Evolutionary conservation across 2,888 invertebrate genomes (phyloP), one percentile per base, ranked within the genome.

Genomic region (Baronia brevicornis): DNA sequence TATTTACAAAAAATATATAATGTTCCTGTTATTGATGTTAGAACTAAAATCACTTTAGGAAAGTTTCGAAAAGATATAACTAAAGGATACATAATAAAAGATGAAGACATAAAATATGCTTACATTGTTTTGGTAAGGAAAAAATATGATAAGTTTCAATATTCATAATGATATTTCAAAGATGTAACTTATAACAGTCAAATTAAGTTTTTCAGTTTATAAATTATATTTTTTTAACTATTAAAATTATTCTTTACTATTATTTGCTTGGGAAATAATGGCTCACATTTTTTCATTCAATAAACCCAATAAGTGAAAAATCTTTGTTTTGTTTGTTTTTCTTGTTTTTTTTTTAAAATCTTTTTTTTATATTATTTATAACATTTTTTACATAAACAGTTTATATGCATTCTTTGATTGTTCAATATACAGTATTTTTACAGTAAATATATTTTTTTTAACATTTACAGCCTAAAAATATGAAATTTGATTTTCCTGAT

Each of bases 1-100:
- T 99, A 99, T 72, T 84, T 99, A 46, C 93, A 96, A 63, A 98
- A 98, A 79, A 97, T 99, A 47, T 99, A 99, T 62, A 89, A 94
- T 38, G 80, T 98, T 6, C 91, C 92, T 10, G 90, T 95, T 0
- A 74, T 91, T 1, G 85, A 92, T 54, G 91, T 98, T 0, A 84
- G 90, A 37, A 95, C 94, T 0, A 86, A 89, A 54, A 91, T 96
- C 38, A 85, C 85, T 20, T 49, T 89, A 58, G 96, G 96, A 39
- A 86, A 85, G 58, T 89, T 91, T 2, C 87, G 82, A 41, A 85
- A 73, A 42, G 89, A 90, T 54, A 64, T 70, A 28, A 69, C 77
- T 0, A 86, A 85, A 53, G 89, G 89, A 17, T 91, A 90, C 63
- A 61, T 95, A 31, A 73, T 90, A 0, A 96, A 96, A 79, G 91